Base-by-base conservation (phyloP, 2,888 invertebrate species). In the Chelonus formosanus region DNA sequence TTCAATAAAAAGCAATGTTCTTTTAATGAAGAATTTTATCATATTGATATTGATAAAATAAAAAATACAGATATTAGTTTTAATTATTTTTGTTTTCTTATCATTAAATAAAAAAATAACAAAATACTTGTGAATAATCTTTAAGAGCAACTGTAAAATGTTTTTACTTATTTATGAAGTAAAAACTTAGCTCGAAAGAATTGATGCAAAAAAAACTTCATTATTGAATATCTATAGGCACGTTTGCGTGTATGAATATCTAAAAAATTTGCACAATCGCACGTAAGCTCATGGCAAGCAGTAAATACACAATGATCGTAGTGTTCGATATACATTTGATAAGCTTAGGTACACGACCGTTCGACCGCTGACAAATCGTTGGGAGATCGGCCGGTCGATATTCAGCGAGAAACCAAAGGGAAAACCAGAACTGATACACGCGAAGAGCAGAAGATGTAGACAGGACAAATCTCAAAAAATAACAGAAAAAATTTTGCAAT, bases 301-400 rank as follows among this genome's bases (percentile, higher is more conserved):
- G 53, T 61, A 61, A 43, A 48, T 58, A 58, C 58, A 58, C 45
- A 35, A 35, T 36, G 45, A 8, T n/a, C 34, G 5, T 10, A 73
- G 76, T 79, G 79, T 81, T 80, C 78, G 81, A 81, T 81, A 81
- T 81, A 81, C 80, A 81, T 81, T 81, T 80, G 81, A 81, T 81
- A 81, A 81, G 80, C 74, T 76, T 58, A 44, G 76, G 77, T 81
- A 81, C 81, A 81, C 78, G 81, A 72, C 55, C 76, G 76, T 73
- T 73, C 77, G 79, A 77, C 76, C 78, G 77, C 81, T 81, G 81
- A 81, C 81, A 81, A 81, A 81, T 81, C 81, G 81, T 76, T 74
- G 73, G 67, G 73, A 81, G 81, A 81, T 81, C 77, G 77, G 76
- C 72, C 71, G 71, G 74, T 73, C 73, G 80, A 80, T 80, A 80